Evolutionary conservation across 2,888 invertebrate species (phyloP), one percentile per base, ranked within the genome.

Genomic region (Atethmia centrago): DNA sequence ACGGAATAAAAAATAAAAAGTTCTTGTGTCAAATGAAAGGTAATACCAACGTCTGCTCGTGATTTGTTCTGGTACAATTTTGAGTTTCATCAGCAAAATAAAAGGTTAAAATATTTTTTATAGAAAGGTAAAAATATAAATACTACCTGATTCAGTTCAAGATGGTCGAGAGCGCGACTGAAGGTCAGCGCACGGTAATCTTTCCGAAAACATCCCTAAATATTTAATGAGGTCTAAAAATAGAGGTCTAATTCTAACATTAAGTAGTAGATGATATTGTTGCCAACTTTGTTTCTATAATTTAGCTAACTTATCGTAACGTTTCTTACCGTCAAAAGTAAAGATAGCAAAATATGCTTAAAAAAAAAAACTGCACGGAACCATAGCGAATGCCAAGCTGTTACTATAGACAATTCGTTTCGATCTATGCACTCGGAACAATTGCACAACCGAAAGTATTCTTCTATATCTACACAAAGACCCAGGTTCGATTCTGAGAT

Each of bases 401-500:
- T 55, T 65, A 51, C 74, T 73, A 75, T 79, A 83, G 76, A 83
- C 72, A 73, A 81, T 86, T 74, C 65, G 75, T 80, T 79, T 58
- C 71, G 58, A 78, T 72, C 45, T 58, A 76, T 82, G 65, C 76
- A 79, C 63, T 71, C 71, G 42, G 68, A 73, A 83, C 84, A 77
- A 82, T 87, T 85, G 82, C 84, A 77, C 67, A 84, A 88, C 76
- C 25, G 49, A 80, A 76, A 69, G 71, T 80, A 86, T 85, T 87
- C 83, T 87, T 76, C 80, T 80, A 78, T 80, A 78, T 84, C 85
- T 83, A 83, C 84, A 86, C 85, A 82, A 86, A 86, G 83, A 80
- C 77, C 67, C 56, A 47, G 56, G 79, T 83, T 85, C 61, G 87
- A 88, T 88, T 72, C 65, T 82, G 51, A 84, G 88, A 89, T 89